Base-by-base conservation (phyloP, 2,888 invertebrate species). In the Eupithecia abbreviata region DNA sequence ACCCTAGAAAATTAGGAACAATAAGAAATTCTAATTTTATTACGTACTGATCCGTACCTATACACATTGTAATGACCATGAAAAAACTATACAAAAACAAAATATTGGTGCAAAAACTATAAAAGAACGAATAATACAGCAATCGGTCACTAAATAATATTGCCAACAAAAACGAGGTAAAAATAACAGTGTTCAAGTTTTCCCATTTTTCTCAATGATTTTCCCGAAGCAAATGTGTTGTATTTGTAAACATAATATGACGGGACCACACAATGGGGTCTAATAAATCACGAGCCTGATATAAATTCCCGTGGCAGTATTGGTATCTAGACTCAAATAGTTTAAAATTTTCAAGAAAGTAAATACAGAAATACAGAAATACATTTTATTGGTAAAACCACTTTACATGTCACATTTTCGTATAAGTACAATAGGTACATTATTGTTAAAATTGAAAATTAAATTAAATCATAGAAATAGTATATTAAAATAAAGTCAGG, bases 251-350 rank as follows among this genome's bases (percentile, higher is more conserved):
- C 84, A 84, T 86, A 84, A 85, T 87, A 85, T 83, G 87, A 85
- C 80, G 76, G 79, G 74, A 82, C 82, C 77, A 79, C 75, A 88
- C 86, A 87, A 89, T 87, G 83, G 84, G 42, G 71, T 77, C 79
- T 84, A 85, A 90, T 90, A 90, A 89, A 91, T 91, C 91, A 90
- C 86, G 86, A 84, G 66, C 13, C 66, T 62, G 72, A 75, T 73
- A 73, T 73, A 73, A 75, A 73, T 67, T 30, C 65, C 45, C 74
- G 43, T 13, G 15, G 66, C 65, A 41, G 5, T 43, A 49, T 43
- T 67, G 45, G 18, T 41, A 49, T 73, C 55, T 72, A 73, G 77
- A 77, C 62, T 5, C 18, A 42, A 67, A 68, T 18, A 69, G 30
- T 30, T 18, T 42, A 42, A 66, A 62, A 30, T 9, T n/a, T n/a